These are phyloP conservation scores for Perdita meconis DNA, from an alignment of 2,888 invertebrate genomes.

Conservation along the genomic window DNA sequence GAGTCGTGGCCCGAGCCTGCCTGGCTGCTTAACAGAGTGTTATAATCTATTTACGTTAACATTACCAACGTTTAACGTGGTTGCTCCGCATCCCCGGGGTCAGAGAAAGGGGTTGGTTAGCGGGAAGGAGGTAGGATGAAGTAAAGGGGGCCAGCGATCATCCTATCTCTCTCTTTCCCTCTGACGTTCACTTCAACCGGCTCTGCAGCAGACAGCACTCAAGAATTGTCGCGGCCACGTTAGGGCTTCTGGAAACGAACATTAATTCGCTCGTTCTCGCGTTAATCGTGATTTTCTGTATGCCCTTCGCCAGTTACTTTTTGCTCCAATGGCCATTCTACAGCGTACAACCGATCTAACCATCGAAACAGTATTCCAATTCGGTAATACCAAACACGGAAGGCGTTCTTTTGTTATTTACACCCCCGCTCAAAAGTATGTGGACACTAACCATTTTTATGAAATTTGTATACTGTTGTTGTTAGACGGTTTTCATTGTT, in stretches of 20 bases:
- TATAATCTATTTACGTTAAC: slow-evolving; percentile 85
- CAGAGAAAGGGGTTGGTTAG: slow-evolving; percentile 76
- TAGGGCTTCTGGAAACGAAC: slow-evolving; percentile 83
- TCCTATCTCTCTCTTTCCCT: slow-evolving; percentile 21
- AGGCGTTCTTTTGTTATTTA: no score
- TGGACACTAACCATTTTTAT: no score
- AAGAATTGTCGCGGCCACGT: slow-evolving; percentile 84
- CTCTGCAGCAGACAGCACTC: slow-evolving; percentile 84
- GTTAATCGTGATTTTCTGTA: slow-evolving; percentile 65
- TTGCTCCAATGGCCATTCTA: slow-evolving; percentile 21
- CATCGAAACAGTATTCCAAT: no score
- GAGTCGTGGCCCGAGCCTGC: slow-evolving; percentile 75
- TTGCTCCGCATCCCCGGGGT: slow-evolving; percentile 79
- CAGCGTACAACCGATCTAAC: slow-evolving; percentile 21
- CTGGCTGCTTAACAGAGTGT: slow-evolving; percentile 84
- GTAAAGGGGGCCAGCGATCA: slow-evolving; percentile 56
- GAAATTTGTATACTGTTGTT: no score
- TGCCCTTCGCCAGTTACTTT: slow-evolving; percentile 42
- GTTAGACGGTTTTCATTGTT: no score
- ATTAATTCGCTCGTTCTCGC: slow-evolving; percentile 79
- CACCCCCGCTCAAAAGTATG: no score
- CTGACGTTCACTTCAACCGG: slow-evolving; percentile 53
- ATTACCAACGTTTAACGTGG: slow-evolving; percentile 84
- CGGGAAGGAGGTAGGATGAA: slow-evolving; percentile 62
- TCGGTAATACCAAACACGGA: no score